Base-by-base conservation (phyloP, 2,797 vertebrate species). In the Gambelia wislizenii region DNA sequence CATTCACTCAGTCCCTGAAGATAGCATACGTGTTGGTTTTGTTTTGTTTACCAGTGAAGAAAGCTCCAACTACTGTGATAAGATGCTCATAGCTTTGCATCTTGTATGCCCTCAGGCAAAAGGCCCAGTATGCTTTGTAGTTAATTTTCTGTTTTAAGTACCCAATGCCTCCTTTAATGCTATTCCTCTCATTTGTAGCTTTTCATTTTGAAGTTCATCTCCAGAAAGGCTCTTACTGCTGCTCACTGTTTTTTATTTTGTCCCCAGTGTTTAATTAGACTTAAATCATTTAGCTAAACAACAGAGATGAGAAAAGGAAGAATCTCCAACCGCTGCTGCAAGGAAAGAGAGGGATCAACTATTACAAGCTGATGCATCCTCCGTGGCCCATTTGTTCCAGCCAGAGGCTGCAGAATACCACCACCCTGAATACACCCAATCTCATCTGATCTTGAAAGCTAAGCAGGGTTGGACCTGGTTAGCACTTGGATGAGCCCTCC, bases 251-350 rank as follows among this genome's bases (percentile, higher is more conserved):
- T 89, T 84, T 75, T 47, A 74, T 72, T 33, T 49, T 75, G 84
- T 81, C 84, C 81, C 69, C 36, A 25, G 83, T 85, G 54, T 81
- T 89, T 89, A 85, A 89, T 85, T 85, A 85, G 83, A 49, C 33
- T 77, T 47, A 61, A 75, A 39, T 85, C n/a, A 49, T 85, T 89
- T 80, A 85, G 67, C 67, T 56, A 47, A 64, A 56, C 36, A 78
- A 49, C 82, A 67, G 81, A 52, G 20, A 47, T 89, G 33, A 89
- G 33, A 67, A 85, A 67, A 80, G 54, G 25, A 25, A 18, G 64
- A 59, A 67, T 44, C 69, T 20, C 14, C 27, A 30, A 12, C 77
- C 18, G 54, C 4, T 3, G n/a, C 47, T 52, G 10, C 7, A 75
- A 30, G 30, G 14, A 47, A 75, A 54, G 6, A 82, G 8, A 61